Conservation (phyloP, 2,888 invertebrate genomes). For the Drosophila mulleri region DNA sequence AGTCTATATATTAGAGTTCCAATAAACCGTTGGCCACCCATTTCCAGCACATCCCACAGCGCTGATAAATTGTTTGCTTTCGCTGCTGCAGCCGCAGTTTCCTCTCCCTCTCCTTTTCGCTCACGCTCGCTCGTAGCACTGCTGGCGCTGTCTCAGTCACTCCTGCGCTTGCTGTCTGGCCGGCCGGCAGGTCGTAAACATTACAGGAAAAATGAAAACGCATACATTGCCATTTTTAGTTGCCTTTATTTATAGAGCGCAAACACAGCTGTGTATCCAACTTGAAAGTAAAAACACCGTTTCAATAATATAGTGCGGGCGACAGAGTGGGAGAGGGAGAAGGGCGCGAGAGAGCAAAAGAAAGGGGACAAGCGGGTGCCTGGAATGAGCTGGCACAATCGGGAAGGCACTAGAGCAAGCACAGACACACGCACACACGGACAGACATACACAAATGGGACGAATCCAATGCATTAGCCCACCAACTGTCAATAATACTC, state of each 20-base stretch:
- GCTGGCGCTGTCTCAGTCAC: background rate
- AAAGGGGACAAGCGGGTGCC: background rate
- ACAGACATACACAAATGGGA: constrained; percentile 13
- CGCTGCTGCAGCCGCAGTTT: constrained; percentile 29
- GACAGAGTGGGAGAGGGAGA: constrained; percentile 12
- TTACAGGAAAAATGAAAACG: constrained; percentile 53
- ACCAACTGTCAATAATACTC: constrained; percentile 52
- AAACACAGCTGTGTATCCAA: constrained; percentile 71
- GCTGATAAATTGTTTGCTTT: constrained; percentile 48
- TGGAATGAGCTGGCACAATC: constrained; percentile 17
- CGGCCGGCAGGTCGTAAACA: constrained; percentile 24
- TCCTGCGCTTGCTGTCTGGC: background rate
- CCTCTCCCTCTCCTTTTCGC: constrained; percentile 14
- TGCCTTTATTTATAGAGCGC: constrained; percentile 73
- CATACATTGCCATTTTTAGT: constrained; percentile 75
- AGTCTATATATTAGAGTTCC: constrained; percentile 8
- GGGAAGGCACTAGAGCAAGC: background rate
- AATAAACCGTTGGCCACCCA: constrained; percentile 18
- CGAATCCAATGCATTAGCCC: constrained; percentile 38
- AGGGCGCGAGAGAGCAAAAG: background rate
- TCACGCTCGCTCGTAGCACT: background rate
- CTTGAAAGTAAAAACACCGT: constrained; percentile 62
- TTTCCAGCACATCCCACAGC: constrained; percentile 24
- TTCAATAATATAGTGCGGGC: constrained; percentile 54
- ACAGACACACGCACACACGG: background rate